These are phyloP conservation scores for Ephialtes manifestator DNA, from an alignment of 2,888 invertebrate species.

Conservation along the genomic window DNA sequence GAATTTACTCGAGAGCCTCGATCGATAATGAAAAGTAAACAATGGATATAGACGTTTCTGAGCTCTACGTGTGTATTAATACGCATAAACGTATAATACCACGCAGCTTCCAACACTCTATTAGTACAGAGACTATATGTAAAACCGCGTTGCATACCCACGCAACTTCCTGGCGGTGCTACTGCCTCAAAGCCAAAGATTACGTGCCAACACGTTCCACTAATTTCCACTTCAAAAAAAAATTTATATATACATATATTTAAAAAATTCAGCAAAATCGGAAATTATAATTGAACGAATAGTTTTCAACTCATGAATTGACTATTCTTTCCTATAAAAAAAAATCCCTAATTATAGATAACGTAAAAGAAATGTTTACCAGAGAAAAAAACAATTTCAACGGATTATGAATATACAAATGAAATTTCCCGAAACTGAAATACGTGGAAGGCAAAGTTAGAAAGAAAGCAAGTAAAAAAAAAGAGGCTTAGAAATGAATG, in stretches of 20 bases:
- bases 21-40: constrained; percentile 8
- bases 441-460: constrained; percentile 42
- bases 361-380: neutral
- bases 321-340: too few species aligned
- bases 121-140: neutral
- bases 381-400: neutral
- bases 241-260: neutral
- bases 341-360: neutral
- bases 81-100: neutral
- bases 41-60: neutral
- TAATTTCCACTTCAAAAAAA: neutral
- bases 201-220: neutral
- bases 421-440: constrained; percentile 26
- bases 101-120: neutral
- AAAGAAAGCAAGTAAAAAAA: constrained; percentile 2
- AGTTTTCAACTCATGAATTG: too few species aligned
- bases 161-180: neutral
- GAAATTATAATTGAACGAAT: too few species aligned
- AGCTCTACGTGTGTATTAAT: neutral
- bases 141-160: neutral
- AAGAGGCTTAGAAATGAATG: constrained; percentile 62
- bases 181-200: neutral
- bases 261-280: neutral
- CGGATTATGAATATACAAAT: neutral
- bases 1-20: constrained; percentile 23